Base-by-base conservation (phyloP, 1,140 invertebrate genomes). In the Drosophila hydei region DNA sequence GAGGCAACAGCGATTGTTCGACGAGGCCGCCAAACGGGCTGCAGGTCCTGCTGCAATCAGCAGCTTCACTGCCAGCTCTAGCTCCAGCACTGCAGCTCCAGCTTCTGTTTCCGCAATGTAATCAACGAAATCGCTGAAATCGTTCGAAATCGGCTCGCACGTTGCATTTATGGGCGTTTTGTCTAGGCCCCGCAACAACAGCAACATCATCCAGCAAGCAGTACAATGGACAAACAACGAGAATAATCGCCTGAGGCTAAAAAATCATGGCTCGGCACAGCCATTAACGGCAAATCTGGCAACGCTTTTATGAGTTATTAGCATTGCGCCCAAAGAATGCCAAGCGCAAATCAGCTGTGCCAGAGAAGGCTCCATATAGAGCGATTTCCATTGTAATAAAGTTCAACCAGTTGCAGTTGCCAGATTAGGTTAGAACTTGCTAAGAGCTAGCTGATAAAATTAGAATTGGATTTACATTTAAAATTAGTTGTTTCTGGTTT, bases 261-360 rank as follows among this genome's bases (percentile, higher is more conserved):
- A 16, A 75, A 75, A 72, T 75, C 69, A 72, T 52, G 72, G 72
- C 54, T 33, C 77, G 47, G 36, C 69, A 62, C 77, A 75, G 48
- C 80, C 80, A 84, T 84, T 84, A 84, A 85, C 80, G 81, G 76
- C 75, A 87, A 84, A 85, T 79, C 80, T 74, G 81, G 81, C 77
- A 85, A 75, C 73, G 80, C 77, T 87, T 84, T 84, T 84, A 84
- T n/a, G n/a, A n/a, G n/a, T n/a, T n/a, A n/a, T n/a, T n/a, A n/a
- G n/a, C n/a, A 84, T 84, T 84, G 80, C 80, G 80, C 80, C 72
- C 68, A 79, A 4, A 63, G 47, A 64, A 61, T 61, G 72, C 64
- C 52, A 55, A 40, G 45, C 40, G 52, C 14, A 40, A 51, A 68
- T 43, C 54, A 43, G 54, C 23, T 30, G 14, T 2, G 7, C 8